A percentile compares a stretch with the other conserved stretches of the same genome.
These are phyloP conservation scores for Oxytorus armatus DNA, from an alignment of 2,888 invertebrate genomes.

Conservation along the genomic window DNA sequence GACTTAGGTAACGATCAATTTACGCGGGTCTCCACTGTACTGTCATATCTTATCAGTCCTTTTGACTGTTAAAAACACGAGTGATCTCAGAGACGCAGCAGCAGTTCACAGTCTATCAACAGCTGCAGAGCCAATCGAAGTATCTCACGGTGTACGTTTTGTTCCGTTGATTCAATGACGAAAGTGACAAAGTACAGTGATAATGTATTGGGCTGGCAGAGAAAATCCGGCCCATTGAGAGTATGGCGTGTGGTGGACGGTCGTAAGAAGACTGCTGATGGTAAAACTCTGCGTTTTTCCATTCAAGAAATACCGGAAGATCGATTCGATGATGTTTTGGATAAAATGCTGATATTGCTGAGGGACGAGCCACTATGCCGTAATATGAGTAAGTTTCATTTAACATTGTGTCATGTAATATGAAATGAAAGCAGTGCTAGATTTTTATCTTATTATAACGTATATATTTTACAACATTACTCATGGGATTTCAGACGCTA, in stretches of 20 bases:
- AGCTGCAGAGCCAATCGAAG: too few relatives aligned
- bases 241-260: constrained; percentile 75
- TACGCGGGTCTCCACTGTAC: too few relatives aligned
- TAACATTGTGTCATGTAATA: background rate
- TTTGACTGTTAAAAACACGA: too few relatives aligned
- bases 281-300: constrained; percentile 72
- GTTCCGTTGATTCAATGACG: background rate
- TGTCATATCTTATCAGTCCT: too few relatives aligned
- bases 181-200: background rate
- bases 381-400: constrained; percentile 71
- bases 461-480: background rate
- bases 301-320: constrained; percentile 79
- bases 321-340: constrained; percentile 74
- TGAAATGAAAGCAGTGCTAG: background rate
- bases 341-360: constrained; percentile 75
- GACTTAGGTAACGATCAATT: too few relatives aligned
- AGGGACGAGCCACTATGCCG: constrained; percentile 73
- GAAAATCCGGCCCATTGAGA: constrained; percentile 74
- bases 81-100: too few relatives aligned
- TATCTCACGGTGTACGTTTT: too few relatives aligned
- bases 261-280: constrained; percentile 63
- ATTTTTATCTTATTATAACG: too few relatives aligned
- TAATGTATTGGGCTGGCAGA: constrained; percentile 27
- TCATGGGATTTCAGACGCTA: background rate
- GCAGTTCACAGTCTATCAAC: too few relatives aligned